Base-by-base conservation (phyloP, 2,888 invertebrate species). In the Chelonus formosanus region DNA sequence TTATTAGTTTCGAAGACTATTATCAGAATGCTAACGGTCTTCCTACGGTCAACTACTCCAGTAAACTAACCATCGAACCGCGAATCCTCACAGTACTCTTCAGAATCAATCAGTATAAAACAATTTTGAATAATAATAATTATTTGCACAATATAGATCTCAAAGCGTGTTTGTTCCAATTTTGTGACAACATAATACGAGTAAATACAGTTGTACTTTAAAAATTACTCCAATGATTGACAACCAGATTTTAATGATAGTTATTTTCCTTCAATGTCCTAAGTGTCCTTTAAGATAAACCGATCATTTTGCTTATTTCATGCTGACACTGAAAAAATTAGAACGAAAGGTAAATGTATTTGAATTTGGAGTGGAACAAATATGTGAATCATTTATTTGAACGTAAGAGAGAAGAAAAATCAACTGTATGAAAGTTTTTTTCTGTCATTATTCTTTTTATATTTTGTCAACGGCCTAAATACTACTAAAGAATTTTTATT, bases 21-120 rank as follows among this genome's bases (percentile, higher is more conserved):
- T 63, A 60, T 65, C 48, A 47, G 32, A 36, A 53, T 68, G 65
- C 71, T 77, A 77, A 77, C 78, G 76, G 75, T 48, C 32, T 68
- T 58, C 20, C 20, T 48, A 55, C 52, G 64, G 58, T 68, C 63
- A 34, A 53, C 48, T 60, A 31, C 55, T 40, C 40, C 20, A 57
- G 43, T 48, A 31, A 44, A 65, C 67, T 65, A 73, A 70, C 71
- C 75, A 74, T 61, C 72, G 76, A 74, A 75, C 74, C 77, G 78
- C 70, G 58, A 73, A 73, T 77, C 77, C 75, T 67, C 58, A 44
- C 40, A 44, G 4, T 50, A 58, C 70, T 63, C 35, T 71, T 70
- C 64, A 67, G 66, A 64, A 31, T 40, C 34, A 58, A 66, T 63
- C 40, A 62, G 53, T 67, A 71, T 70, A 70, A 69, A 68, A 70